Percentiles rank a stretch among this genome's conserved stretches.
Evolutionary conservation across 2,113 vertebrate species (phyloP).

Genomic region (Potamarius usumacintae): DNA sequence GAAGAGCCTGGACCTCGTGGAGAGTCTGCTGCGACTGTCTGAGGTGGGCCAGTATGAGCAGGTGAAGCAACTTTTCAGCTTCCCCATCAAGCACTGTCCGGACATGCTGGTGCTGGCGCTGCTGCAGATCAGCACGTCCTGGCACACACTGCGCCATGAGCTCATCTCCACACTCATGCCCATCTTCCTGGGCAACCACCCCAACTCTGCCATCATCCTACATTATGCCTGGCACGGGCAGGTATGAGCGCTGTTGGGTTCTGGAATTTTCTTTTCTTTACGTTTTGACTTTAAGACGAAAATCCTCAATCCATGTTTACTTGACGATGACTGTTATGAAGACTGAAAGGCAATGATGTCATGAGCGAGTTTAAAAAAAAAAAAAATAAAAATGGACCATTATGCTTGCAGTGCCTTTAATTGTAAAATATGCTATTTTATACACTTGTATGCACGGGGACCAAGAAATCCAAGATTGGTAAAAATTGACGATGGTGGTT

Average conservation of each 20-base stretch:
- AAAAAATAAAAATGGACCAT: too few relatives aligned
- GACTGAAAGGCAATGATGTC: not conserved
- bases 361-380: not conserved
- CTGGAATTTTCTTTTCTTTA: not conserved
- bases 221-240: constrained; percentile 99
- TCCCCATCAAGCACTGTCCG: constrained; percentile 98
- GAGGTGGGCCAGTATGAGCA: constrained; percentile 98
- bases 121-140: constrained; percentile 95
- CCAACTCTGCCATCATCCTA: constrained; percentile 98
- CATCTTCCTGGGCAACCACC: constrained; percentile 97
- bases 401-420: too few relatives aligned
- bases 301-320: not conserved
- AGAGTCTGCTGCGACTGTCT: constrained; percentile 89
- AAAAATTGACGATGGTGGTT: not conserved
- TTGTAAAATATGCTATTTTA: not conserved
- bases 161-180: constrained; percentile 99
- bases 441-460: not conserved
- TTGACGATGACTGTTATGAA: not conserved
- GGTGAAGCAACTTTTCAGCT: constrained; percentile 98
- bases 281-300: not conserved
- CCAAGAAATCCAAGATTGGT: not conserved
- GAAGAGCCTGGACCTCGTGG: constrained; percentile 98
- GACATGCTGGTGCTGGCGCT: constrained; percentile 97
- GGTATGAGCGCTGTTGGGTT: constrained; percentile 65
- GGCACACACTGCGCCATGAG: constrained; percentile 96